A percentile compares a stretch with the other conserved stretches of the same genome.
phyloP scores from a whole-genome alignment of 2,888 invertebrate genomes.

The Invenusta paracnida region DNA sequence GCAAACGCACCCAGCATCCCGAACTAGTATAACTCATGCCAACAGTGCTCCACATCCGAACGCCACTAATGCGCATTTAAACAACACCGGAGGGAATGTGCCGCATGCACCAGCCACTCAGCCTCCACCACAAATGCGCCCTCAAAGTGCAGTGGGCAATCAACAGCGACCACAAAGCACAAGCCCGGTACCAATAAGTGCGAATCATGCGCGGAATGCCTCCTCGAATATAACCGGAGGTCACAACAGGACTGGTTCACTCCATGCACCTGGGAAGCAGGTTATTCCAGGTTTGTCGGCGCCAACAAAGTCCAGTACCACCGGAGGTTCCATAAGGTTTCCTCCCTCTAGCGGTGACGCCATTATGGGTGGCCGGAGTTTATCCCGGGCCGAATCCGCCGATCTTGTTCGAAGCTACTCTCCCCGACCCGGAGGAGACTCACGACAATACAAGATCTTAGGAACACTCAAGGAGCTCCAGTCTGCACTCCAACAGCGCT shows the following conservation, averaged over 20 bases:
- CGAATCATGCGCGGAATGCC: not conserved
- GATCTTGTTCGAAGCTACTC: not conserved
- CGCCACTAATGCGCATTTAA: not conserved
- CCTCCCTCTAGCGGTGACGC: not conserved
- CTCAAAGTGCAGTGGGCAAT: not conserved
- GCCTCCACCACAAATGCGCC: not conserved
- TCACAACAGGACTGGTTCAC: not conserved
- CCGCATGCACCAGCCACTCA: not conserved
- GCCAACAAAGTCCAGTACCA: not conserved
- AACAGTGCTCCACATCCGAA: not conserved
- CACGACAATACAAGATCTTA: conserved; percentile 4
- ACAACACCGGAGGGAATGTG: not conserved
- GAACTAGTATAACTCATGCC: not conserved
- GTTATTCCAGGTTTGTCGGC: not conserved
- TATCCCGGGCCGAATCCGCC: not conserved
- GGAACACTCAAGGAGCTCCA: conserved; percentile 27
- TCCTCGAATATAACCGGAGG: not conserved
- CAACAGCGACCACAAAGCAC: not conserved
- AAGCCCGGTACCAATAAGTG: not conserved
- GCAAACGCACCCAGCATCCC: not conserved
- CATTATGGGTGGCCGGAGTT: not conserved
- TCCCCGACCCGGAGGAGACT: not conserved
- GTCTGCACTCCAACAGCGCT: conserved; percentile 25
- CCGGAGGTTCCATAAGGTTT: not conserved
- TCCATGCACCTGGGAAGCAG: not conserved